Conservation (phyloP, 2,797 vertebrate genomes). For the Hoplostethus atlanticus region DNA sequence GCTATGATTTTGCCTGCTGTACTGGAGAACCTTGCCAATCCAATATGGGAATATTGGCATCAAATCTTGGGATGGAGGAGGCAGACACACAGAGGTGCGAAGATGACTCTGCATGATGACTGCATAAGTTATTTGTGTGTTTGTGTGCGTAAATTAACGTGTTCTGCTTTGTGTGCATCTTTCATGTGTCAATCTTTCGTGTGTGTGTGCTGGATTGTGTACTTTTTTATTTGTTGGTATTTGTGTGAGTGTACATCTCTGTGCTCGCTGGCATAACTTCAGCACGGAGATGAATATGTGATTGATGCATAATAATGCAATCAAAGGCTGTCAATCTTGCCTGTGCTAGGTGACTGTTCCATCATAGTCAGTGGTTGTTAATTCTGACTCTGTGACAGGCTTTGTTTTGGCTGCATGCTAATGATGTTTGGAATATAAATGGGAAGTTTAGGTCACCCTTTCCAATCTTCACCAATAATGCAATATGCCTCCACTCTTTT, state of each 20-base stretch:
- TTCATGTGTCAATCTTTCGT: not conserved
- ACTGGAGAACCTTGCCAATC: slow-evolving; percentile 46
- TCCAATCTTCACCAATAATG: slow-evolving; percentile 46
- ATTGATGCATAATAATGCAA: slow-evolving; percentile 77
- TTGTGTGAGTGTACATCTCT: slow-evolving; percentile 5
- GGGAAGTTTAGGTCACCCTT: slow-evolving; percentile 53
- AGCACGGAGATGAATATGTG: slow-evolving; percentile 54
- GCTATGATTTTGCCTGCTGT: slow-evolving; percentile 38
- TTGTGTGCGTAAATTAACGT: not conserved
- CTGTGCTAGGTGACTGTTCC: slow-evolving; percentile 54
- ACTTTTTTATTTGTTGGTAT: slow-evolving; percentile 19
- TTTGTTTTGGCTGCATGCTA: slow-evolving; percentile 68
- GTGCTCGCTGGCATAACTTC: slow-evolving; percentile 35
- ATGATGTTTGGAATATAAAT: slow-evolving; percentile 62
- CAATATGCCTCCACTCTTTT: slow-evolving; percentile 3
- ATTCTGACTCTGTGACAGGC: slow-evolving; percentile 65
- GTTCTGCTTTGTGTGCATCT: slow-evolving; percentile 8
- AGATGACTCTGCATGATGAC: slow-evolving; percentile 36
- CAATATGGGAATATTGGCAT: slow-evolving; percentile 34
- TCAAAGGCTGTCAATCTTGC: slow-evolving; percentile 73
- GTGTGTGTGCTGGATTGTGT: not conserved
- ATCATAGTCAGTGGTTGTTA: slow-evolving; percentile 53
- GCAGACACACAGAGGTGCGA: slow-evolving; percentile 33
- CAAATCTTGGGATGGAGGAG: slow-evolving; percentile 31
- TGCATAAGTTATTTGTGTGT: slow-evolving; percentile 3